These are phyloP conservation scores for Lagopus muta DNA, from an alignment of 2,113 vertebrate species.

Conservation along the genomic window DNA sequence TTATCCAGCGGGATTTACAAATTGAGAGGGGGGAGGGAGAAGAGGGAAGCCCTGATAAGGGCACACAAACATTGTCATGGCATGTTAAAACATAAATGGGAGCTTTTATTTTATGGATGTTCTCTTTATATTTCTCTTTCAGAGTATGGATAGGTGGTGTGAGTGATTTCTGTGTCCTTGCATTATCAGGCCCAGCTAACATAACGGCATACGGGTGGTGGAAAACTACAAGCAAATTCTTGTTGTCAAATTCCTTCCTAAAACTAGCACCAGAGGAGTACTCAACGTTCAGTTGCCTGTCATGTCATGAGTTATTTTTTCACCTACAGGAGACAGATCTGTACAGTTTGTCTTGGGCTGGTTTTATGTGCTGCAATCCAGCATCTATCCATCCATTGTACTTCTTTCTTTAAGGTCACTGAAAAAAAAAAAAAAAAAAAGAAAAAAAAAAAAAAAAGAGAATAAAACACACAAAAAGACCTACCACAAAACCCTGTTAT, in stretches of 20 bases:
- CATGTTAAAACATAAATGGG: constrained; percentile 69
- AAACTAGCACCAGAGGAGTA: constrained; percentile 74
- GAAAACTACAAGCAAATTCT: constrained; percentile 74
- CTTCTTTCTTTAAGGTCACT: constrained; percentile 58
- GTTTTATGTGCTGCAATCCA: constrained; percentile 61
- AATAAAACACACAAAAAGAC: background rate
- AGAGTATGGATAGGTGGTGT: background rate
- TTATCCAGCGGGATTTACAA: constrained; percentile 75
- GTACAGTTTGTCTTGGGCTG: constrained; percentile 64
- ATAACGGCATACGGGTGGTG: constrained; percentile 34
- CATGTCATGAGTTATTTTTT: constrained; percentile 70
- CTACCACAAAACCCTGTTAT: background rate
- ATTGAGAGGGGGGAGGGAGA: constrained; percentile 6
- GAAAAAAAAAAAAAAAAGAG: background rate
- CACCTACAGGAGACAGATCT: constrained; percentile 71
- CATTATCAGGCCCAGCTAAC: constrained; percentile 44
- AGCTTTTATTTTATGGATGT: constrained; percentile 72
- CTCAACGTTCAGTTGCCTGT: constrained; percentile 65
- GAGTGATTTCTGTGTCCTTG: constrained; percentile 7
- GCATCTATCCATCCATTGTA: constrained; percentile 51
- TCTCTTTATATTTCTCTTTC: constrained; percentile 70
- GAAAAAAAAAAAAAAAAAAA: background rate
- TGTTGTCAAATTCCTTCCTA: constrained; percentile 71
- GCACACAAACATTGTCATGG: constrained; percentile 65
- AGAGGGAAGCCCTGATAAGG: constrained; percentile 53